These are phyloP conservation scores for Strigamia transsilvanica DNA, from an alignment of 2,888 invertebrate species.

Conservation along the genomic window DNA sequence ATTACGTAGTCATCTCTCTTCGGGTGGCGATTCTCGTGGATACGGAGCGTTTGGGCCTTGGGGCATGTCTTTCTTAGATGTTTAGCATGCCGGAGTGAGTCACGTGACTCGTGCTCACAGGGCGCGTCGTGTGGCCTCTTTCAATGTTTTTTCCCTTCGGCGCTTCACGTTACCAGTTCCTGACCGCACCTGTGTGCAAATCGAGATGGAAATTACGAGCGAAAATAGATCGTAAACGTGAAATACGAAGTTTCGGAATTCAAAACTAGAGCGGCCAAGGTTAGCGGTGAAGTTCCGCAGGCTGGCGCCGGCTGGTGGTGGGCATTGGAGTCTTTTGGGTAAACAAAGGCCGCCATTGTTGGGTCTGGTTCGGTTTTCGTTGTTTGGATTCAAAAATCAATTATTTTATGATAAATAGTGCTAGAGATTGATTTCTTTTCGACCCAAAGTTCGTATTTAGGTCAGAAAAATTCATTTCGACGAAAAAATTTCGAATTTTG, in stretches of 20 bases:
- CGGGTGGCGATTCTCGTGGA: background rate
- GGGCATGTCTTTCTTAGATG: background rate
- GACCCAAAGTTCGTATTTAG: too few relatives aligned
- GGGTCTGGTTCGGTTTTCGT: too few relatives aligned
- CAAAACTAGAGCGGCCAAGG: background rate
- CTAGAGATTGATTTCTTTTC: too few relatives aligned
- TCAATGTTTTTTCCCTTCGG: background rate
- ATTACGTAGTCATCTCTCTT: background rate
- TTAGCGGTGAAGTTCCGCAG: background rate
- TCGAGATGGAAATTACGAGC: background rate
- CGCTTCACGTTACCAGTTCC: background rate
- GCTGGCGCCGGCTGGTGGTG: background rate
- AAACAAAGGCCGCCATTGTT: too few relatives aligned
- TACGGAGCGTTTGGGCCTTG: background rate
- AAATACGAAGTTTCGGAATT: background rate
- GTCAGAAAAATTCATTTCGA: too few relatives aligned
- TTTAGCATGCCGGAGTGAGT: background rate
- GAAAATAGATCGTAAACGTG: background rate
- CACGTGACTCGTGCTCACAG: background rate
- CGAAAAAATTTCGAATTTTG: too few relatives aligned
- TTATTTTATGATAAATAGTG: too few relatives aligned
- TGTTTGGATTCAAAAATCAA: too few relatives aligned
- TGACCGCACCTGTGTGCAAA: background rate
- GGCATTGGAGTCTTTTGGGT: background rate
- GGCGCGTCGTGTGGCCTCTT: background rate